Evolutionary conservation across 2,113 vertebrate species (phyloP), one percentile per base, ranked within the genome.

Genomic region (Tenebrosternarchus preto): DNA sequence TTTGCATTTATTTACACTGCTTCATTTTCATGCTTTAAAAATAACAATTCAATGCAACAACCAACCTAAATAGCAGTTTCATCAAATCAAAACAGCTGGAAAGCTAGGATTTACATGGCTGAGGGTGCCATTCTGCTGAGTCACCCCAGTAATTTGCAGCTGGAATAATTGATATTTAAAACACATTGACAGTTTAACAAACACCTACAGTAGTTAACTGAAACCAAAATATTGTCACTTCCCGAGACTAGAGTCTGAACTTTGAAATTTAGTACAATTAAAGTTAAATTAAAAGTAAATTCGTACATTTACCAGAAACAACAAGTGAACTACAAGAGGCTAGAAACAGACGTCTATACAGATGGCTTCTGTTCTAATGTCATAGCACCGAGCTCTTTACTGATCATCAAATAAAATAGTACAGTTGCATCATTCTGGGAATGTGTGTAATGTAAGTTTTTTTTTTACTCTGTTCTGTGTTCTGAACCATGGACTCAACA

Each of bases 351-450:
- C 33, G 22, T 78, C 12, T 24, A 55, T 76, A 69, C 73, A 67
- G 60, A 68, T 70, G 79, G 64, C 53, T 66, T 82, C 80, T 79
- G 76, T 20, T 82, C 64, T 82, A 76, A 73, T 82, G 56, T 71
- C 25, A 27, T 72, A 82, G 64, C 80, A 79, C 80, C 59, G 39
- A 57, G 53, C 57, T 20, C 67, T 81, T 61, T 46, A 78, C 64
- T 75, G 61, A 63, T 31, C 24, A 78, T 69, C 24, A 78, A 63
- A 16, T n/a, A 24, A 33, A 66, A 66, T 5, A 22, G 15, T 39
- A 20, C 8, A 29, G n/a, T 73, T 64, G 57, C 77, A 64, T 63
- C 19, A 63, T 5, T 24, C 6, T 55, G 33, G 36, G 39, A 73
- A 80, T 77, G 46, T 77, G 29, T 57, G 31, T 68, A 56, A 77